phyloP scores from a whole-genome alignment of 2,113 vertebrate genomes.

The Cheirogaleus medius region DNA sequence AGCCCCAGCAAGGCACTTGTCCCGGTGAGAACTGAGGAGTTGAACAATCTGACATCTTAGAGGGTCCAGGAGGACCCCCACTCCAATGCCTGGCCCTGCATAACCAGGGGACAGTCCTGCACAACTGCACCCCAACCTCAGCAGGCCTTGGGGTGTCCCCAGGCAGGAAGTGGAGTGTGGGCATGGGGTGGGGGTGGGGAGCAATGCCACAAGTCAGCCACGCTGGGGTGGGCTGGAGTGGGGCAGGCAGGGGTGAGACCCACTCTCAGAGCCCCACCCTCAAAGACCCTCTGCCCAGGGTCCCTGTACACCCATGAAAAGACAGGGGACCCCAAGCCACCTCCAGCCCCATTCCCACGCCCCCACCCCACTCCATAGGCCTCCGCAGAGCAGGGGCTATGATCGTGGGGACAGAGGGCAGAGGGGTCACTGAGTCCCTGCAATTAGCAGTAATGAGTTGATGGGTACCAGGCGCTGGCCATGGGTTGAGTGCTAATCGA shows the following conservation, averaged over 20 bases:
- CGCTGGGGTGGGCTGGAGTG: neutral
- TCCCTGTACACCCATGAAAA: neutral
- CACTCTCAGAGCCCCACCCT: neutral
- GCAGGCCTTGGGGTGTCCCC: neutral
- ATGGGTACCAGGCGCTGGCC: neutral
- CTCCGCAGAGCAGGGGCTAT: neutral
- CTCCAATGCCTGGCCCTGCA: neutral
- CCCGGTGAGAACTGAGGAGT: neutral
- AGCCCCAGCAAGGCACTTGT: neutral
- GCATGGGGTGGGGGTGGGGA: too few relatives aligned
- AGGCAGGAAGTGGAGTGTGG: neutral
- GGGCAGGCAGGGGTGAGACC: too few relatives aligned
- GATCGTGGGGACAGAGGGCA: neutral
- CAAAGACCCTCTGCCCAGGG: neutral
- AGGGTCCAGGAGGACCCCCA: neutral
- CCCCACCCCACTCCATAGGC: neutral
- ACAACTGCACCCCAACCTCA: neutral
- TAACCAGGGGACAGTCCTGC: neutral
- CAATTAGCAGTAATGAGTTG: constrained; percentile 41
- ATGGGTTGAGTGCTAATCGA: neutral
- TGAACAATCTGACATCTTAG: neutral
- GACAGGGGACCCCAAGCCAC: neutral
- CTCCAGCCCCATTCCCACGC: rapidly evolving
- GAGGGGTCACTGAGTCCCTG: neutral
- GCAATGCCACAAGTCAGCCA: neutral